A percentile compares a stretch with the other conserved stretches of the same genome.
These are phyloP conservation scores for Heteromurus nitidus DNA, from an alignment of 2,888 invertebrate species.

Conservation along the genomic window DNA sequence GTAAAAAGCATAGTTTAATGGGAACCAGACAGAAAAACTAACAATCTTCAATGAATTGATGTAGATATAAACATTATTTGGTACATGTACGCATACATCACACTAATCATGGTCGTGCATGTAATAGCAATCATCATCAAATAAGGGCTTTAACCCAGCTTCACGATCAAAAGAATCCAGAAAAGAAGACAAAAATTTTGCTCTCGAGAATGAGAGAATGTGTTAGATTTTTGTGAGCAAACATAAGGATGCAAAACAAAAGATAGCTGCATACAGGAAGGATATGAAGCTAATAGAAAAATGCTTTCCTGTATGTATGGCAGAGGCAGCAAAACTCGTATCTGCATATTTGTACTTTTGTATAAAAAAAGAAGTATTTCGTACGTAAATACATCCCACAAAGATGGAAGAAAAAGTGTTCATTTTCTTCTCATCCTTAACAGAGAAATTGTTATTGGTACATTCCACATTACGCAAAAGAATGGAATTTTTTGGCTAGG, in stretches of 20 bases:
- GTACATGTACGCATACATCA: not conserved
- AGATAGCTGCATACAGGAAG: conserved; percentile 9
- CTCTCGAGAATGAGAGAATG: not conserved
- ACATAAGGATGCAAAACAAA: too few species aligned
- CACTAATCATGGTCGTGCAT: conserved; percentile 11
- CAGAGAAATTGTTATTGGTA: conserved; percentile 29
- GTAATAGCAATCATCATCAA: conserved; percentile 13
- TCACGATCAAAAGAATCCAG: conserved; percentile 28
- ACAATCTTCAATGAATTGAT: conserved; percentile 14
- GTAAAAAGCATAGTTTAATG: conserved; percentile 14
- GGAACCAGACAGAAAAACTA: not conserved
- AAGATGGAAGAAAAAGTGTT: not conserved
- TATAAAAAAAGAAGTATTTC: not conserved
- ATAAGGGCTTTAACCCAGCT: conserved; percentile 44
- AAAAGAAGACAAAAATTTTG: not conserved
- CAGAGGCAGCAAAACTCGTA: not conserved
- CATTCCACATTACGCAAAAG: conserved; percentile 28
- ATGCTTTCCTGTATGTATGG: too few species aligned
- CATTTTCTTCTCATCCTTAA: conserved; percentile 5
- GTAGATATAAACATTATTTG: conserved; percentile 20
- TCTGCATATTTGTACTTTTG: not conserved
- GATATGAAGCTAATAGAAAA: conserved; percentile 30
- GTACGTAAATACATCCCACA: too few species aligned
- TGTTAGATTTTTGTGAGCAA: too few species aligned
- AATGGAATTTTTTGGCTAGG: conserved; percentile 21